phyloP scores from a whole-genome alignment of 1,140 invertebrate genomes.

The Solenopsis fugax region DNA sequence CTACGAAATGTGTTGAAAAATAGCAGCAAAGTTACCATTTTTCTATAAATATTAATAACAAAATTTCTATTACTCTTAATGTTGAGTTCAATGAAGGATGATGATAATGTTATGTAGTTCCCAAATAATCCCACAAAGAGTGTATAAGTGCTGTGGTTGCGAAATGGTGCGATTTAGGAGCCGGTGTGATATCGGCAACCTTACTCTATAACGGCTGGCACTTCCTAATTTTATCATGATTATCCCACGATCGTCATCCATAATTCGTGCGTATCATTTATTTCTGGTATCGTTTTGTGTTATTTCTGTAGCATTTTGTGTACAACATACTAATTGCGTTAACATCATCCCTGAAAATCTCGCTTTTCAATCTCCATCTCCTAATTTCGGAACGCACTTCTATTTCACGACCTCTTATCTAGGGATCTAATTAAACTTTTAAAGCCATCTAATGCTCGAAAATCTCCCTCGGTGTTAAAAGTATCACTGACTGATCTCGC shows the following conservation, averaged over 20 bases:
- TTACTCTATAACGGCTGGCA: neutral
- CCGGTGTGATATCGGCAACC: no score
- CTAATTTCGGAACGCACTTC: neutral
- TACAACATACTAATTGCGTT: slow-evolving; percentile 6
- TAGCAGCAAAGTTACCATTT: no score
- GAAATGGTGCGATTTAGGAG: no score
- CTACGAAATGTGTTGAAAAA: no score
- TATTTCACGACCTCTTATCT: slow-evolving; percentile 16
- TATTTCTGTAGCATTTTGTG: neutral
- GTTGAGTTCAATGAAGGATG: no score
- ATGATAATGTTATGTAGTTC: no score
- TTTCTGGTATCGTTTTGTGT: neutral
- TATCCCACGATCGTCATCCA: neutral
- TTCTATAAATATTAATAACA: no score
- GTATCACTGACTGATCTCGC: slow-evolving; percentile 20
- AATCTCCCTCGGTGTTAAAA: neutral
- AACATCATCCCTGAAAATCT: neutral
- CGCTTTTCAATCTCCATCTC: neutral
- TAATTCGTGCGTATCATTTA: neutral
- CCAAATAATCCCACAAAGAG: no score
- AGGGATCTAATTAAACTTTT: slow-evolving; percentile 46
- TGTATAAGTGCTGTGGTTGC: no score
- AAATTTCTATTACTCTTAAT: no score
- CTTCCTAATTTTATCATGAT: neutral
- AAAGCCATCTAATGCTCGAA: neutral